Conservation (phyloP, 30 jellyfish, hydroid and myxozoan species). For the Cassiopea xamachana region DNA sequence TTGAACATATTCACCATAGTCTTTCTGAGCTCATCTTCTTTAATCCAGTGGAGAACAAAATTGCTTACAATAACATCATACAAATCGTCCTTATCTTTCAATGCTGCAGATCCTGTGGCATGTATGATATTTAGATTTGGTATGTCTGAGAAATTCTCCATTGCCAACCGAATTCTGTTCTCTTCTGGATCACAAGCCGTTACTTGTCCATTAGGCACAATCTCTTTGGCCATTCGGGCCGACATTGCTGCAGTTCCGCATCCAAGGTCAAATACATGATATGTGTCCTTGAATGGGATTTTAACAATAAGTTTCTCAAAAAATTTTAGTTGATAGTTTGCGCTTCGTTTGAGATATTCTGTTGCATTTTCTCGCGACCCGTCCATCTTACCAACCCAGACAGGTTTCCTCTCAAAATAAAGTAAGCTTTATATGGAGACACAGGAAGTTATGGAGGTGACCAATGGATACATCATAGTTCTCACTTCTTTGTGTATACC, state of each 20-base stretch:
- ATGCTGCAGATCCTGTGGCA: slow-evolving; percentile 7
- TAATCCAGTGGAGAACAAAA: slow-evolving; percentile 23
- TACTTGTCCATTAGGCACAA: slow-evolving; percentile 5
- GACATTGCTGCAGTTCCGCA: slow-evolving; percentile 30
- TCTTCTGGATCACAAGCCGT: slow-evolving; percentile 34
- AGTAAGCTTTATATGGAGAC: too few species aligned
- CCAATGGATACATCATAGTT: too few species aligned
- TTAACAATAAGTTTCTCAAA: neutral
- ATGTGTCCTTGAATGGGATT: neutral
- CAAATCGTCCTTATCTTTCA: neutral
- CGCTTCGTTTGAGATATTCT: neutral
- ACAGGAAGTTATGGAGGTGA: too few species aligned
- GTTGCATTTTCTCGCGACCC: neutral
- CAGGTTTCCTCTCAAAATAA: too few species aligned
- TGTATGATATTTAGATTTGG: neutral
- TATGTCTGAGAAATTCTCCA: neutral
- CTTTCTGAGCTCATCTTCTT: slow-evolving; percentile 14
- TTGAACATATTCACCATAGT: neutral
- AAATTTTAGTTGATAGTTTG: neutral
- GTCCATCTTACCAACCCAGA: neutral
- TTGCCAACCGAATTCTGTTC: slow-evolving; percentile 14
- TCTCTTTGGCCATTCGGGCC: slow-evolving; percentile 12
- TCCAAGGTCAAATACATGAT: slow-evolving; percentile 20
- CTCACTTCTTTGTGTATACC: too few species aligned
- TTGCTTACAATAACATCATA: slow-evolving; percentile 25